Conservation (phyloP, 2,888 invertebrate species). For the Prosapia bicincta region DNA sequence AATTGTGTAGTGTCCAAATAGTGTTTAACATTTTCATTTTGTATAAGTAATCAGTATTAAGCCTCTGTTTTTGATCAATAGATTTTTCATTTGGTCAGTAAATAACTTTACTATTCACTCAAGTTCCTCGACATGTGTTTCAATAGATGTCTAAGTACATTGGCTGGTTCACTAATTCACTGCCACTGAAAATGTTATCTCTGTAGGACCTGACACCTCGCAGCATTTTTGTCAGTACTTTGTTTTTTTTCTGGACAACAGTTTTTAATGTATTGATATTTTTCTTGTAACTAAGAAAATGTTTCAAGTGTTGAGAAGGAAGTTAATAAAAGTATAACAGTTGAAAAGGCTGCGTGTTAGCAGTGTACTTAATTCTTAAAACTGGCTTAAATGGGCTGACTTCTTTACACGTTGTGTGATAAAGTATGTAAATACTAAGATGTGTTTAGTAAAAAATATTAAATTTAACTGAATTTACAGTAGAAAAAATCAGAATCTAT, state of each 20-base stretch:
- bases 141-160: background rate
- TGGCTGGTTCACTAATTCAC: background rate
- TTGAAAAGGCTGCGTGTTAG: too few species aligned
- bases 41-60: background rate
- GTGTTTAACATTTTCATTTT: background rate
- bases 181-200: background rate
- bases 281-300: background rate
- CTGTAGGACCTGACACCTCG: background rate
- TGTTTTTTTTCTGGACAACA: background rate
- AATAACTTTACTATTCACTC: background rate
- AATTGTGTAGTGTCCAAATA: too few species aligned
- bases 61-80: background rate
- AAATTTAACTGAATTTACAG: too few species aligned
- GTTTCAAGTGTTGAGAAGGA: background rate
- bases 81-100: background rate
- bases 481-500: too few species aligned
- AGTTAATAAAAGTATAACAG: background rate
- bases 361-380: too few species aligned
- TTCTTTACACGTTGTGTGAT: too few species aligned
- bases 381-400: too few species aligned
- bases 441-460: too few species aligned
- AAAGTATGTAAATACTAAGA: too few species aligned
- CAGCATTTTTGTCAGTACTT: background rate
- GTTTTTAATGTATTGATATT: background rate
- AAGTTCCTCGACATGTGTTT: background rate